Evolutionary conservation across 2,888 invertebrate genomes (phyloP), one percentile per base, ranked within the genome.

Genomic region (Corythucha ciliata): DNA sequence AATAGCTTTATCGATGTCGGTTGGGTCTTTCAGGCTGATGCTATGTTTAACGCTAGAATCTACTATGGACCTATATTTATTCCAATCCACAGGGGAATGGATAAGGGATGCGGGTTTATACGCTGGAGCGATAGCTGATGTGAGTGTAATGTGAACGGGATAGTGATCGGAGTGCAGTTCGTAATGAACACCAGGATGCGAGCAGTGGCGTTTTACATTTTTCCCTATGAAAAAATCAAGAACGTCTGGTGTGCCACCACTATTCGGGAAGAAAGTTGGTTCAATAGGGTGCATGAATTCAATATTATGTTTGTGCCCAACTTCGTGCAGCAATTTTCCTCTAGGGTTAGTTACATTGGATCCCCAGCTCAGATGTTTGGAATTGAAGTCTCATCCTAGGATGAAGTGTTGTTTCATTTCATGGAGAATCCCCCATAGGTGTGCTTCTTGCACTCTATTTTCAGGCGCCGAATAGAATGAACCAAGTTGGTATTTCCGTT

Each of bases 141-240:
- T n/a, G n/a, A n/a, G n/a, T n/a, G n/a, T n/a, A n/a, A n/a, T n/a
- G n/a, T n/a, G n/a, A n/a, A n/a, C n/a, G n/a, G n/a, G n/a, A n/a
- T n/a, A n/a, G n/a, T n/a, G n/a, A n/a, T n/a, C n/a, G n/a, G n/a
- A n/a, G n/a, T n/a, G n/a, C n/a, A n/a, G n/a, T n/a, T n/a, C n/a
- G n/a, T n/a, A n/a, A n/a, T n/a, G n/a, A n/a, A n/a, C n/a, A n/a
- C n/a, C n/a, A n/a, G n/a, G n/a, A n/a, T n/a, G n/a, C n/a, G n/a
- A n/a, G n/a, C n/a, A n/a, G n/a, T n/a, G n/a, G n/a, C n/a, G n/a
- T n/a, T n/a, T n/a, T n/a, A n/a, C n/a, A n/a, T n/a, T n/a, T n/a
- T 41, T 41, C 12, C n/a, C 25, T 12, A 41, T 18, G 24, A 41
- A 41, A 22, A 20, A 41, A 41, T 41, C 41, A 3, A 41, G 14